phyloP scores from a whole-genome alignment of 2,888 invertebrate genomes.

The Drosophila neotestacea region DNA sequence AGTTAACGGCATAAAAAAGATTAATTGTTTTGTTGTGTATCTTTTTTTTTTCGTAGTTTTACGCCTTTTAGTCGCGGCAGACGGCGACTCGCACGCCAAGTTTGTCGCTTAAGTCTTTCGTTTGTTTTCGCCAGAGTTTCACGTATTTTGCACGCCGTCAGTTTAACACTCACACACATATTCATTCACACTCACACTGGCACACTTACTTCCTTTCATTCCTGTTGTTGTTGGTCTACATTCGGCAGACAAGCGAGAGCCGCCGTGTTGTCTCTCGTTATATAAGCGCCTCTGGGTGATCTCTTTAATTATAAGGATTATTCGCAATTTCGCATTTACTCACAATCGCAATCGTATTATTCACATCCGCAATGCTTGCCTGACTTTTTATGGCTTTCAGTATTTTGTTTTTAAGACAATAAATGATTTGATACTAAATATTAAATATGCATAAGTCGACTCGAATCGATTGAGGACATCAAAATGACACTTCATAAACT shows the following conservation, averaged over 20 bases:
- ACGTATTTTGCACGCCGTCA: constrained; percentile 53
- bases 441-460: constrained; percentile 13
- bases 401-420: neutral
- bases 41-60: constrained; percentile 41
- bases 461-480: constrained; percentile 34
- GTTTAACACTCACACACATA: constrained; percentile 34
- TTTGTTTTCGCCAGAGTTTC: constrained; percentile 58
- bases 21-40: constrained; percentile 47
- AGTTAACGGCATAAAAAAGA: constrained; percentile 43
- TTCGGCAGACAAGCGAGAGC: constrained; percentile 40
- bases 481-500: constrained; percentile 30
- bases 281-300: constrained; percentile 47
- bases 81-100: constrained; percentile 60
- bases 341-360: constrained; percentile 44
- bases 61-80: constrained; percentile 63
- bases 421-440: neutral
- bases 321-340: constrained; percentile 48
- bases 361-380: constrained; percentile 58
- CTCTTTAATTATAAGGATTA: constrained; percentile 77
- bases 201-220: constrained; percentile 67
- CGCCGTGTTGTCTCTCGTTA: constrained; percentile 32
- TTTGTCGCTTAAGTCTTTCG: constrained; percentile 74
- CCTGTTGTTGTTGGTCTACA: constrained; percentile 55
- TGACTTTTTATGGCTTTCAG: constrained; percentile 9
- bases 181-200: constrained; percentile 15